A percentile compares a stretch with the other conserved stretches of the same genome.
These are phyloP conservation scores for Cliona cf. orientalis DNA, from an alignment of 37 sponge, comb jelly and placozoan species.

Conservation along the genomic window DNA sequence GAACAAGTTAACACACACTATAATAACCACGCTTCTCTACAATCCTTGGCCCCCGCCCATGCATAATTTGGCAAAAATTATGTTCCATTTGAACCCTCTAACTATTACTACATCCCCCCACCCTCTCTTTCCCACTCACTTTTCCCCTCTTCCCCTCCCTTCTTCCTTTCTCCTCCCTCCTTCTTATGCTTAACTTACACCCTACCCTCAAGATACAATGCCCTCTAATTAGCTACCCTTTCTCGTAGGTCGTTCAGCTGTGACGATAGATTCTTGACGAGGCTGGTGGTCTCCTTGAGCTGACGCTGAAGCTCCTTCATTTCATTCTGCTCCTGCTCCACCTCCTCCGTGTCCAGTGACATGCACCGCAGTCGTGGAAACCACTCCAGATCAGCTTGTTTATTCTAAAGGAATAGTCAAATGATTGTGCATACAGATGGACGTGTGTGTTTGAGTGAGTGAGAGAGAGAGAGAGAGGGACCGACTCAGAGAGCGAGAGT, in stretches of 20 bases:
- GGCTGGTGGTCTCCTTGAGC: constrained; percentile 63
- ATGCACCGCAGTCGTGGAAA: constrained; percentile 95
- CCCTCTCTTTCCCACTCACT: too few species aligned
- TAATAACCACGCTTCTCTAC: too few species aligned
- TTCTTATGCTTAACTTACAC: too few species aligned
- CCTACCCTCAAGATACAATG: too few species aligned
- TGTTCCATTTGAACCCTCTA: too few species aligned
- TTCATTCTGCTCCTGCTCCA: constrained; percentile 94
- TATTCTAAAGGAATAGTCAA: constrained; percentile 25
- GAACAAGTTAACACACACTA: too few species aligned
- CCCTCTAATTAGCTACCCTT: constrained; percentile 75
- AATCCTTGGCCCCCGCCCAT: too few species aligned
- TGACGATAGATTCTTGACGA: constrained; percentile 73
- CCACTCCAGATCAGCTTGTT: constrained; percentile 84
- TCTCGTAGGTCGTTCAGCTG: constrained; percentile 88
- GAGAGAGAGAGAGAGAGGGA: background rate
- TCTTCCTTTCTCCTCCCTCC: too few species aligned
- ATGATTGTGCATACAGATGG: background rate
- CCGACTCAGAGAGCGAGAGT: too few species aligned
- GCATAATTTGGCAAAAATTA: too few species aligned
- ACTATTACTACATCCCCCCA: too few species aligned
- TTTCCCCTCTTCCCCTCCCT: too few species aligned
- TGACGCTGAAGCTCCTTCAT: constrained; percentile 73
- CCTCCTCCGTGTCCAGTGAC: constrained; percentile 89
- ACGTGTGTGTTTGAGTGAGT: background rate